Percentiles rank a stretch among this genome's conserved stretches.
Conservation (phyloP, 2,888 invertebrate species). For the Thereva unica region DNA sequence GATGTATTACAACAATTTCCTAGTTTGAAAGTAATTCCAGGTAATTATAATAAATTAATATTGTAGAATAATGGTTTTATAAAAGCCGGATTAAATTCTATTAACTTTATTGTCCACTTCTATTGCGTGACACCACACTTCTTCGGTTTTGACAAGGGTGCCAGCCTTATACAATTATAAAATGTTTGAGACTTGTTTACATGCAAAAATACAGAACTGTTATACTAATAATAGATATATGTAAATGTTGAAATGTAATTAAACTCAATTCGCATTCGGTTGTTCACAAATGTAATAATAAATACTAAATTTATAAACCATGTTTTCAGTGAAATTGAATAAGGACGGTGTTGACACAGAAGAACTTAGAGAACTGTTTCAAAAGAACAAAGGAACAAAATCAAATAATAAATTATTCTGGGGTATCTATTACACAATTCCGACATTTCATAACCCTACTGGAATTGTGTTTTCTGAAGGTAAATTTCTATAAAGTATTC, state of each 20-base stretch:
- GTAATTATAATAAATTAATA: conserved; percentile 49
- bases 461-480: conserved; percentile 60
- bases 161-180: no score
- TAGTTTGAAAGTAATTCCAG: conserved; percentile 60
- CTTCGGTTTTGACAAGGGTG: no score
- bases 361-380: conserved; percentile 57
- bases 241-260: no score
- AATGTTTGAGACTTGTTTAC: no score
- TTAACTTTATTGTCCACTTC: no score
- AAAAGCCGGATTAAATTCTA: no score
- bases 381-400: conserved; percentile 50
- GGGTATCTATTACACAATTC: conserved; percentile 64
- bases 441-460: conserved; percentile 66
- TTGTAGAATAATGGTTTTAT: no score
- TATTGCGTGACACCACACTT: no score
- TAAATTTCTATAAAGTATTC: conserved; percentile 44
- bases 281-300: no score
- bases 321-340: conserved; percentile 60
- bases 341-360: conserved; percentile 61
- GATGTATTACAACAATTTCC: conserved; percentile 63
- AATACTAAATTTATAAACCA: neutral
- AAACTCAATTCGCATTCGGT: no score
- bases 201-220: no score
- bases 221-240: no score
- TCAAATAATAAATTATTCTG: conserved; percentile 59